Conservation (phyloP, 2,888 invertebrate species). For the Parascotia fuliginaria region DNA sequence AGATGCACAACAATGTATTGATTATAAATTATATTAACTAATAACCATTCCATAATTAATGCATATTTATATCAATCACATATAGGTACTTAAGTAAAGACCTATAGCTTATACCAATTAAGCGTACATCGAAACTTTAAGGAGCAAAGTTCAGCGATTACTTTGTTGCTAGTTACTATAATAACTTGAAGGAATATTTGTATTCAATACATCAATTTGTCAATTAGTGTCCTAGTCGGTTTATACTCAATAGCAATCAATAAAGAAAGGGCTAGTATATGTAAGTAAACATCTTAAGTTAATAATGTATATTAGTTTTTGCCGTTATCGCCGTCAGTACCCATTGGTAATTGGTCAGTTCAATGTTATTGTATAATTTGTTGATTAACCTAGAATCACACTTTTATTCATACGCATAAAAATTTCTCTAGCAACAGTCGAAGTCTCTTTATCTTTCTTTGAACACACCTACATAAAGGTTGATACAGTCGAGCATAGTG, state of each 20-base stretch:
- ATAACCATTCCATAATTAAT: no score
- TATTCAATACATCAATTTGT: not conserved
- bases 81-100: not conserved
- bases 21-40: no score
- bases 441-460: no score
- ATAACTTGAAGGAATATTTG: not conserved
- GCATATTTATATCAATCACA: no score
- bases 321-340: slow-evolving; percentile 1
- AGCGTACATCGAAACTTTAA: not conserved
- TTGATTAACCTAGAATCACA: no score
- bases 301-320: slow-evolving; percentile 1
- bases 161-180: not conserved
- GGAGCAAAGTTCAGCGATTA: not conserved
- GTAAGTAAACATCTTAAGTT: slow-evolving; percentile 2
- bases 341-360: not conserved
- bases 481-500: no score
- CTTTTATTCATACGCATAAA: no score
- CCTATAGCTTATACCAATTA: not conserved
- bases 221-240: not conserved
- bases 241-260: not conserved
- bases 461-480: no score
- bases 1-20: no score
- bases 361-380: not conserved
- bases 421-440: no score
- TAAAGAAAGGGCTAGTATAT: slow-evolving; percentile 2